Conservation (phyloP, 2,797 vertebrate species). For the Ctenosaura bakeri region DNA sequence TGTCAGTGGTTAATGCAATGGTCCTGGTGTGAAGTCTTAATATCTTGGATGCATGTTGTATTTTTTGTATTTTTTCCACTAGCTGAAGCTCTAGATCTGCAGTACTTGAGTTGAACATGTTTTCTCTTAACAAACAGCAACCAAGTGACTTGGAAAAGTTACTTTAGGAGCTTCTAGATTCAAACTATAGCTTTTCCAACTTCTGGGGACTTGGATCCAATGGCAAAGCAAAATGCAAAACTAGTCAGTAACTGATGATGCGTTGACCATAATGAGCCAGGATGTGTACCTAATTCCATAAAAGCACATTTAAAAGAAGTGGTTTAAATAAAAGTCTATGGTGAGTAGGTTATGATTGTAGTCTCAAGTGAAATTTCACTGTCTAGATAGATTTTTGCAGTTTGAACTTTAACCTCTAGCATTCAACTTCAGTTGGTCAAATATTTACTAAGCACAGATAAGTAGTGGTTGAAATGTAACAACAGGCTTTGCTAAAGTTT, state of each 20-base stretch:
- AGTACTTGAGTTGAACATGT: not conserved
- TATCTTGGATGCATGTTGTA: not conserved
- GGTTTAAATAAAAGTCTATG: not conserved
- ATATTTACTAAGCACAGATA: slow-evolving; percentile 68
- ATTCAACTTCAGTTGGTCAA: slow-evolving; percentile 67
- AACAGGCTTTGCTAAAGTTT: slow-evolving; percentile 47
- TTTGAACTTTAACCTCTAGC: slow-evolving; percentile 74
- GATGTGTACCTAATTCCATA: not conserved
- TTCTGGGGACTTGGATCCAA: not conserved
- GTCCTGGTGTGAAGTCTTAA: not conserved
- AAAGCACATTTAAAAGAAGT: not conserved
- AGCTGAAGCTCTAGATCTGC: slow-evolving; percentile 10
- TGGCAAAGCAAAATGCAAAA: not conserved
- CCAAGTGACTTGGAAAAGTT: too few relatives aligned
- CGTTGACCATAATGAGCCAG: not conserved
- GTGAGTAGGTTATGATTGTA: not conserved
- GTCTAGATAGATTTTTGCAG: slow-evolving; percentile 33
- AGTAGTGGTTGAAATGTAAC: slow-evolving; percentile 75
- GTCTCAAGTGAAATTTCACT: slow-evolving; percentile 13
- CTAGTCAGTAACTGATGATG: not conserved
- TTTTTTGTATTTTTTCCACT: slow-evolving; percentile 16
- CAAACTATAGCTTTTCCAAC: too few relatives aligned
- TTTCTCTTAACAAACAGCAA: slow-evolving; percentile 5
- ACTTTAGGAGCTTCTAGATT: too few relatives aligned
- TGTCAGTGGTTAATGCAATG: not conserved